Evolutionary conservation across 2,888 invertebrate species (phyloP).

Genomic region (Octonoba sinensis): DNA sequence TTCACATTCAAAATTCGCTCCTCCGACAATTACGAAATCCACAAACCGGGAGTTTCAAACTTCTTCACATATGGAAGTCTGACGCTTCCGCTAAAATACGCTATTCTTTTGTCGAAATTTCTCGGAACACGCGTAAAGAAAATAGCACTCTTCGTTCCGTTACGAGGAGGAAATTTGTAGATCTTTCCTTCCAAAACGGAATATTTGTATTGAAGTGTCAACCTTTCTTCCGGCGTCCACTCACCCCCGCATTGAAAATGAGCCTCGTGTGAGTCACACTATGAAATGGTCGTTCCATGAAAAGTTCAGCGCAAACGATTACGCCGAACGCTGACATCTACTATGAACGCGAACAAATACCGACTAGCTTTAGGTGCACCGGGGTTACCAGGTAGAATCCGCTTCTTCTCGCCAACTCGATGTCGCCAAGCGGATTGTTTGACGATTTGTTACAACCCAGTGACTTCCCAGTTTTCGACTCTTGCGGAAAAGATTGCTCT

Average conservation of each 20-base stretch:
- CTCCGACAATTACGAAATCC: background rate
- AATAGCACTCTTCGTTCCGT: background rate
- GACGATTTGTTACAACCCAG: background rate
- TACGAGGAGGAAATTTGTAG: background rate
- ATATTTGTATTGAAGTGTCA: background rate
- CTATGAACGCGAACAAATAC: constrained; percentile 15
- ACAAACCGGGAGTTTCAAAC: background rate
- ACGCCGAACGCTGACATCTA: constrained; percentile 31
- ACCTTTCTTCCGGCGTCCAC: constrained; percentile 23
- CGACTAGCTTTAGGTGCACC: constrained; percentile 28
- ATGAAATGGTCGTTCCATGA: constrained; percentile 27
- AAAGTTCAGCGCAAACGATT: constrained; percentile 1
- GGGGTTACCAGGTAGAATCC: constrained; percentile 26
- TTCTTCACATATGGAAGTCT: background rate
- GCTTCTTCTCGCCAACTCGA: constrained; percentile 8
- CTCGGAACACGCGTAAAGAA: background rate
- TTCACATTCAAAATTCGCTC: constrained; percentile 49
- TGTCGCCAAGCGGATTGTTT: background rate
- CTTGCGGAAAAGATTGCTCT: no score
- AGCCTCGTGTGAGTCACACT: constrained; percentile 37
- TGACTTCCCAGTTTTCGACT: background rate
- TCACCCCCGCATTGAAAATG: constrained; percentile 53
- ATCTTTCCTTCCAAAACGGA: no score
- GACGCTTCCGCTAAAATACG: background rate
- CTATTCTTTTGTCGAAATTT: no score